These are phyloP conservation scores for Vespertilio murinus DNA, from an alignment of 2,797 vertebrate species.

Conservation along the genomic window DNA sequence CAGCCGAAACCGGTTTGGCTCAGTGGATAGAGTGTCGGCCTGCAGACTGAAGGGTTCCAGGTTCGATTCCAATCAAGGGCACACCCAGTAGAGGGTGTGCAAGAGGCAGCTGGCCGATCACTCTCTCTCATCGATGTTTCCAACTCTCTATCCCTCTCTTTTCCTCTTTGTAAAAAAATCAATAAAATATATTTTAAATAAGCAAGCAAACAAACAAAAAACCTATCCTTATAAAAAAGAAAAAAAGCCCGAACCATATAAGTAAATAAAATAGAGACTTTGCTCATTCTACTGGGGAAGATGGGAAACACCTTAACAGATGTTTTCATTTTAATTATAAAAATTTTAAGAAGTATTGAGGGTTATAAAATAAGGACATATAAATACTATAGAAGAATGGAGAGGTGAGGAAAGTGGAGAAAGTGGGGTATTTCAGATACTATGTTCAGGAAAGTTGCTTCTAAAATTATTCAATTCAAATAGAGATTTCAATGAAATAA, in stretches of 20 bases:
- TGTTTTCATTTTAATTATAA: not conserved
- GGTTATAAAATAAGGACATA: not conserved
- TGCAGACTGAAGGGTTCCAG: too few species aligned
- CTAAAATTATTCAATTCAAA: not conserved
- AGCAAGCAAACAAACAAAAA: too few species aligned
- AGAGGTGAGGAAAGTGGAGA: not conserved
- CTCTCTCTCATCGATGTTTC: too few species aligned
- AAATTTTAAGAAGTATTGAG: not conserved
- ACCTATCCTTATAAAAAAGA: too few species aligned
- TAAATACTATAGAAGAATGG: not conserved
- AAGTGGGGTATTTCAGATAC: not conserved
- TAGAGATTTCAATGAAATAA: not conserved
- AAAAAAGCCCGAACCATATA: accelerated
- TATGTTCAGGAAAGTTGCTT: not conserved
- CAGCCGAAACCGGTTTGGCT: too few species aligned
- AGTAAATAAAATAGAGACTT: not conserved
- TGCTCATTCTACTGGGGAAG: not conserved
- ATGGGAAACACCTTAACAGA: not conserved
- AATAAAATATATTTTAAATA: too few species aligned
- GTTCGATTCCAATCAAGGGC: too few species aligned
- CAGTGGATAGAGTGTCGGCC: too few species aligned
- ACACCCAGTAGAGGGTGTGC: too few species aligned
- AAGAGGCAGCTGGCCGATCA: too few species aligned
- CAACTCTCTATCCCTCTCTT: too few species aligned
- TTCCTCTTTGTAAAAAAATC: too few species aligned